Conservation (phyloP, 2,113 vertebrate species). For the Xyliphius kryptos region DNA sequence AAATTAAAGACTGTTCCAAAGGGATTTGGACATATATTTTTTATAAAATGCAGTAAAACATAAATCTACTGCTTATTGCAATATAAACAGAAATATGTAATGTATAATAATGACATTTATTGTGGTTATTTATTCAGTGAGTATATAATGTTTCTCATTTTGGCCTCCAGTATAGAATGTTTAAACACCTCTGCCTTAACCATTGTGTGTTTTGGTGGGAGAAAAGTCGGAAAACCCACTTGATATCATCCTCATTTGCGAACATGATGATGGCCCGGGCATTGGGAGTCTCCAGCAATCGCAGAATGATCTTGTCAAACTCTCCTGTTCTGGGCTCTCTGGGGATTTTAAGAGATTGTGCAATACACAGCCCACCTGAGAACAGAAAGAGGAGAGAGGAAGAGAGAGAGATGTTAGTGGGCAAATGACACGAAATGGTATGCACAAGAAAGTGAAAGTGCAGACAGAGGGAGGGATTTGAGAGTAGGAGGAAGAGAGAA, state of each 20-base stretch:
- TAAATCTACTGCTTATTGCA: no score
- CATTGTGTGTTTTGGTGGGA: no score
- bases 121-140: no score
- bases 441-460: slow-evolving; percentile 6
- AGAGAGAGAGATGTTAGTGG: background rate
- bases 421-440: slow-evolving; percentile 1
- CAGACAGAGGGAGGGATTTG: slow-evolving; percentile 5
- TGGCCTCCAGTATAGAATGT: no score
- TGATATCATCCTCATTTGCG: slow-evolving; percentile 93
- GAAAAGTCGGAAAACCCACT: slow-evolving; percentile 55
- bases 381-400: background rate
- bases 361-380: slow-evolving; percentile 91
- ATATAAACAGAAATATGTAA: no score
- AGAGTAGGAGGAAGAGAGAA: slow-evolving; percentile 15
- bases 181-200: no score
- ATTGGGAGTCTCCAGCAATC: slow-evolving; percentile 86
- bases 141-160: no score
- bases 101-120: no score
- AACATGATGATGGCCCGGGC: slow-evolving; percentile 93
- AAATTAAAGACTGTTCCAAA: no score
- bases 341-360: slow-evolving; percentile 91
- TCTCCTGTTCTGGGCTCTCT: slow-evolving; percentile 86
- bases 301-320: slow-evolving; percentile 88
- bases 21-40: no score
- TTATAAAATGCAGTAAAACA: no score